These are phyloP conservation scores for Chelonus formosanus DNA, from an alignment of 2,888 invertebrate species.

Conservation along the genomic window DNA sequence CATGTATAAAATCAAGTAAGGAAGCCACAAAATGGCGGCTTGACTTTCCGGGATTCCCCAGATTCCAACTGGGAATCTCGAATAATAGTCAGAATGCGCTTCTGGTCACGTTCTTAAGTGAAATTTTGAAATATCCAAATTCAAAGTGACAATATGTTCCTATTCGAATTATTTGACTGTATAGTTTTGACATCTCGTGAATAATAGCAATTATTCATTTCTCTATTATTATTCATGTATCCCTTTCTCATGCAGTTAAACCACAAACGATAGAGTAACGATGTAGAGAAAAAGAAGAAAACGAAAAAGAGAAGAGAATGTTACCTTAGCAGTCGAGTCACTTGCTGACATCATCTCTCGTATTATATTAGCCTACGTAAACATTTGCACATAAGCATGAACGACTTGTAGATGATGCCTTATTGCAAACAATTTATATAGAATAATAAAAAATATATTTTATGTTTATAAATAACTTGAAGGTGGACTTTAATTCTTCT, in stretches of 20 bases:
- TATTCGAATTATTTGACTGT: too few relatives aligned
- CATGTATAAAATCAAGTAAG: not conserved
- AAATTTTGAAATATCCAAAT: too few relatives aligned
- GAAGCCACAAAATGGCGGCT: conserved; percentile 2
- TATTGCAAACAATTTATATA: conserved; percentile 3
- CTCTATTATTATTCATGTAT: not conserved
- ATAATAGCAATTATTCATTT: too few relatives aligned
- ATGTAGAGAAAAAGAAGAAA: not conserved
- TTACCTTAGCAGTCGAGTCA: conserved; percentile 19
- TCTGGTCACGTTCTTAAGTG: too few relatives aligned
- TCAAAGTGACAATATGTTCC: too few relatives aligned
- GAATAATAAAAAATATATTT: conserved; percentile 3
- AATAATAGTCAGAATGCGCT: not conserved
- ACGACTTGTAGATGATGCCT: conserved; percentile 27
- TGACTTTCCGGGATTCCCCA: conserved; percentile 1
- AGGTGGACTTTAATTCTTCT: too few relatives aligned
- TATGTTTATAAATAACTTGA: not conserved
- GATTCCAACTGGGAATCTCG: conserved; percentile 5
- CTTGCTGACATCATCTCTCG: conserved; percentile 54
- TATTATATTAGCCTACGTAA: conserved; percentile 59
- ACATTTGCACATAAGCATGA: conserved; percentile 46
- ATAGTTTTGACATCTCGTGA: not conserved
- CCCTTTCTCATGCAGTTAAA: too few relatives aligned
- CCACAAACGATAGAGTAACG: not conserved
- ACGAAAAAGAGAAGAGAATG: not conserved